A percentile compares a stretch with the other conserved stretches of the same genome.
Conservation (phyloP, 2,797 vertebrate species). For the Sebastiscus tertius region DNA sequence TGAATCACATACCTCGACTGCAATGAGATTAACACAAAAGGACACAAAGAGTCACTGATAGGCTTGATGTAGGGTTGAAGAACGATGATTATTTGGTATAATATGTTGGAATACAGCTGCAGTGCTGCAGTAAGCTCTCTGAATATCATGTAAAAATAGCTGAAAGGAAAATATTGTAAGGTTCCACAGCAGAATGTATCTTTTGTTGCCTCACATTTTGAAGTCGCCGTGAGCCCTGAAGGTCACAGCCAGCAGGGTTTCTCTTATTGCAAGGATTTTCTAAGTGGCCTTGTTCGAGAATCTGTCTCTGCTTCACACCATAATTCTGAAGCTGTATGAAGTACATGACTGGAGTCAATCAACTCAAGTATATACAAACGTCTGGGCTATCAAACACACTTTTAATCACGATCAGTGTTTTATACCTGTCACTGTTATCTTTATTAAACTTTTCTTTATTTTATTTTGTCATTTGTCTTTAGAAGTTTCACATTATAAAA, state of each 20-base stretch:
- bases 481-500: too few species aligned
- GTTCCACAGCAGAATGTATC: not conserved
- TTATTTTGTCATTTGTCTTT: too few species aligned
- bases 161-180: not conserved
- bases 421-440: too few species aligned
- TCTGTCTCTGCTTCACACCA: not conserved
- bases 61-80: not conserved
- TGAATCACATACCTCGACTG: slow-evolving; percentile 17
- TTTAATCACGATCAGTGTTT: too few species aligned
- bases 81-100: not conserved
- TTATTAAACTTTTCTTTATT: too few species aligned
- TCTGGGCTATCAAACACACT: not conserved
- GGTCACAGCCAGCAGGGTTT: not conserved
- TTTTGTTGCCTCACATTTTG: not conserved
- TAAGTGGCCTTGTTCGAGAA: not conserved
- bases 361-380: not conserved
- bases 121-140: not conserved
- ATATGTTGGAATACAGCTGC: not conserved
- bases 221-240: not conserved
- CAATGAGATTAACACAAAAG: slow-evolving; percentile 12
- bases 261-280: not conserved
- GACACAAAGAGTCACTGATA: slow-evolving; percentile 11
- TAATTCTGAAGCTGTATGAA: not conserved
- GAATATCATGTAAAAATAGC: not conserved
- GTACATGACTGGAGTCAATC: not conserved